Evolutionary conservation across 2,888 invertebrate genomes (phyloP), one percentile per base, ranked within the genome.

Genomic region (Julus scandinavius): DNA sequence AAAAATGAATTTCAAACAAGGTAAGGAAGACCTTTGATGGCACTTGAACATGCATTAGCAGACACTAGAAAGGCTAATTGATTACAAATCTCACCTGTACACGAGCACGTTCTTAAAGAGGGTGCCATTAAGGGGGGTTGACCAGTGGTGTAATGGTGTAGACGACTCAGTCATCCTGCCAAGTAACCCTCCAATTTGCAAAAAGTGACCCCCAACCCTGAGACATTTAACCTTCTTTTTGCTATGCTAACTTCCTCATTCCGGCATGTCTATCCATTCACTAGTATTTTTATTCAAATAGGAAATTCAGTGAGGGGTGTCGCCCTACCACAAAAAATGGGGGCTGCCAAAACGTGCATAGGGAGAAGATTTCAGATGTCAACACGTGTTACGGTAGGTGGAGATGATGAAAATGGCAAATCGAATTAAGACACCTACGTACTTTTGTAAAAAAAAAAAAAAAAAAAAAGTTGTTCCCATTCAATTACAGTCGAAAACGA

Each of bases 401-500:
- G n/a, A 29, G 72, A 29, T 29, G 72, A 72, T 72, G 72, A 29
- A 72, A 72, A 29, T 72, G 17, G 29, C 72, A 72, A 72, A 72
- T 72, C 72, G 72, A 72, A 72, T 72, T 72, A 72, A 72, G 72
- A 72, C 72, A 72, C 72, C 72, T 72, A 72, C 72, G 72, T 29
- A n/a, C 6, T 72, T 72, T 63, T 63, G 17, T 1, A 1, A 29
- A 29, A 29, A 29, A 29, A 29, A 29, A 29, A 1, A 29, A 29
- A 29, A 1, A 29, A 29, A 29, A 29, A 29, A 29, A 29, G 29
- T 2, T 72, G 72, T 72, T 72, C 29, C 29, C 5, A 29, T 72
- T 72, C 72, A 72, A 72, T 72, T 72, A 72, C n/a, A 29, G 72
- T 4, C 29, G 29, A 20, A 72, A 72, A 63, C 63, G n/a, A 63